Conservation (phyloP, 2,113 vertebrate species). For the Coregonus clupeaformis region DNA sequence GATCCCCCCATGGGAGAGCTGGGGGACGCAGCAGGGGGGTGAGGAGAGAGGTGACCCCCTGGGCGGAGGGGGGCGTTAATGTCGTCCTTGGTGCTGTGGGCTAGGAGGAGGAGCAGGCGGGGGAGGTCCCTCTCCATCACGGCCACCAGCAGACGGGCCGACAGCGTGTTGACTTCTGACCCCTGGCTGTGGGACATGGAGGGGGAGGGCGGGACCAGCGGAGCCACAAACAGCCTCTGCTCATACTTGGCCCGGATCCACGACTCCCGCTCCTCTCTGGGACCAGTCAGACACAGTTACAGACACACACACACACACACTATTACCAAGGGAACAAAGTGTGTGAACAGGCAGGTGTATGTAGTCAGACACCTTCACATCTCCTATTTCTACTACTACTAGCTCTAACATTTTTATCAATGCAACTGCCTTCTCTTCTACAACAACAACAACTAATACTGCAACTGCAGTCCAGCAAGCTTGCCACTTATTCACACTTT, state of each 20-base stretch:
- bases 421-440: neutral
- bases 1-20: slow-evolving; percentile 63
- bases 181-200: slow-evolving; percentile 57
- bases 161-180: slow-evolving; percentile 70
- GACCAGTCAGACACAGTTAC: neutral
- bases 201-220: slow-evolving; percentile 63
- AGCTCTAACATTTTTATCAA: neutral
- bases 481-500: no score
- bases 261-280: slow-evolving; percentile 86
- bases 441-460: no score
- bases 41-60: slow-evolving; percentile 58
- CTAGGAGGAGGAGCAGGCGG: slow-evolving; percentile 83
- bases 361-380: neutral
- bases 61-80: slow-evolving; percentile 71
- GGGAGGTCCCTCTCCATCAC: slow-evolving; percentile 85
- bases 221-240: slow-evolving; percentile 87
- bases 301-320: neutral
- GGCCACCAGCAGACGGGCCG: slow-evolving; percentile 77
- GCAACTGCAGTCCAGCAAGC: no score
- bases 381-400: neutral
- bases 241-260: slow-evolving; percentile 94
- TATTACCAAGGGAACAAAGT: neutral
- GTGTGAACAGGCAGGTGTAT: neutral
- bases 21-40: slow-evolving; percentile 76
- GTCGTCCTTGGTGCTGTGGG: slow-evolving; percentile 86